These are phyloP conservation scores for Catocala fraxini DNA, from an alignment of 2,888 invertebrate genomes.

Conservation along the genomic window DNA sequence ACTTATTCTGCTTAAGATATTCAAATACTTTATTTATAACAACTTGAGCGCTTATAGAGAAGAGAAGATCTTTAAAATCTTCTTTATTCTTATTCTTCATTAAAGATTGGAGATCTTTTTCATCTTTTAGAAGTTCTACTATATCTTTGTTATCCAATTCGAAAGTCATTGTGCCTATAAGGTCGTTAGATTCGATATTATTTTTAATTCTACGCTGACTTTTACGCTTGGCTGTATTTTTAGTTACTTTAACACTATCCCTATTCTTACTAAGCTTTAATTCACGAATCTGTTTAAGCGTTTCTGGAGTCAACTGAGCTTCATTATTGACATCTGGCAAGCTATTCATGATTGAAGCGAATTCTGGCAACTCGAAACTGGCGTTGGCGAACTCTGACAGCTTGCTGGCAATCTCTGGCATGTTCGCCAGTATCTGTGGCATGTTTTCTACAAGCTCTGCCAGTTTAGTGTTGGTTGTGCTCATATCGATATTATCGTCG, in stretches of 20 bases:
- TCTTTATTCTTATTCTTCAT: slow-evolving; percentile 73
- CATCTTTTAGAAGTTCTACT: slow-evolving; percentile 70
- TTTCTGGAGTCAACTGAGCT: slow-evolving; percentile 80
- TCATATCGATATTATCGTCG: slow-evolving; percentile 67
- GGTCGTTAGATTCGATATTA: slow-evolving; percentile 61
- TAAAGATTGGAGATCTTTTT: slow-evolving; percentile 68
- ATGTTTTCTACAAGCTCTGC: slow-evolving; percentile 78
- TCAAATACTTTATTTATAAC: slow-evolving; percentile 79
- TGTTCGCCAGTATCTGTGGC: slow-evolving; percentile 81
- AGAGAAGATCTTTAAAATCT: slow-evolving; percentile 74
- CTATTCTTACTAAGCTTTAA: slow-evolving; percentile 74
- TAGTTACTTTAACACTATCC: slow-evolving; percentile 80
- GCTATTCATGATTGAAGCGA: slow-evolving; percentile 77
- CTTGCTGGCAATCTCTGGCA: slow-evolving; percentile 79
- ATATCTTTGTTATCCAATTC: slow-evolving; percentile 77
- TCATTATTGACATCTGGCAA: slow-evolving; percentile 76
- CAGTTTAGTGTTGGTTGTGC: slow-evolving; percentile 68
- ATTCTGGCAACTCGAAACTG: slow-evolving; percentile 77
- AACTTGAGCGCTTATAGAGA: slow-evolving; percentile 77
- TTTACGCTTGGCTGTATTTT: slow-evolving; percentile 80
- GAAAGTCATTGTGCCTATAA: slow-evolving; percentile 71
- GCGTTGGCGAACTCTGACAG: slow-evolving; percentile 76
- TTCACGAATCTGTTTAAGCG: slow-evolving; percentile 81
- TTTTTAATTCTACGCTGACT: slow-evolving; percentile 71
- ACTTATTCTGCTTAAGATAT: slow-evolving; percentile 73